Evolutionary conservation across 2,113 vertebrate species (phyloP).

Genomic region (Chionis minor): DNA sequence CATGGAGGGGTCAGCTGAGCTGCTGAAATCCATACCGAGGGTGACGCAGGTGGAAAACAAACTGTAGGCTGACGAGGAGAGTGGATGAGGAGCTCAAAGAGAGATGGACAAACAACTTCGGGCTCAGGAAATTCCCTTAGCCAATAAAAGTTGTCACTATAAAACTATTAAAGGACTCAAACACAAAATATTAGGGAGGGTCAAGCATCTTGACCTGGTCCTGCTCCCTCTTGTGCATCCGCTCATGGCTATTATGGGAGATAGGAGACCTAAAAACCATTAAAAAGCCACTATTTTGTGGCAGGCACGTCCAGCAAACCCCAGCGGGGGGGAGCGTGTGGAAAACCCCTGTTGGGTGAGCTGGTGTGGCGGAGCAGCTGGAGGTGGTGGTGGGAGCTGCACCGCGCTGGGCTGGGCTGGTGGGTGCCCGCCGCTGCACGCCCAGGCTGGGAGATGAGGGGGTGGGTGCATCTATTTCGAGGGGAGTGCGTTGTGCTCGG

Average conservation of each 20-base stretch:
- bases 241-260: not conserved
- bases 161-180: not conserved
- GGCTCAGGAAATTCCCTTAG: not conserved
- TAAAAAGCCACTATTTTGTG: not conserved
- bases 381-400: not conserved
- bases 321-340: rapidly evolving
- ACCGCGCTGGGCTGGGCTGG: not conserved
- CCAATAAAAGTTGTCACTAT: not conserved
- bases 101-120: not conserved
- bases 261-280: not conserved
- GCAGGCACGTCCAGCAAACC: not conserved
- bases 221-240: not conserved
- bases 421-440: rapidly evolving
- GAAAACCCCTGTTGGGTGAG: rapidly evolving
- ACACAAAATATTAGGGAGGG: not conserved
- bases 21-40: not conserved
- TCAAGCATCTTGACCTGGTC: not conserved
- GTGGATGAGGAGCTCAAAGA: not conserved
- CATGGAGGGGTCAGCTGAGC: not conserved
- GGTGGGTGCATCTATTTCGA: not conserved
- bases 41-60: not conserved
- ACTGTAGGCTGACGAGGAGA: not conserved
- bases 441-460: not conserved
- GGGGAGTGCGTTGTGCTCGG: not conserved
- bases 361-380: not conserved